phyloP scores from a whole-genome alignment of 2,888 invertebrate species.

The Orthosia gothica region DNA sequence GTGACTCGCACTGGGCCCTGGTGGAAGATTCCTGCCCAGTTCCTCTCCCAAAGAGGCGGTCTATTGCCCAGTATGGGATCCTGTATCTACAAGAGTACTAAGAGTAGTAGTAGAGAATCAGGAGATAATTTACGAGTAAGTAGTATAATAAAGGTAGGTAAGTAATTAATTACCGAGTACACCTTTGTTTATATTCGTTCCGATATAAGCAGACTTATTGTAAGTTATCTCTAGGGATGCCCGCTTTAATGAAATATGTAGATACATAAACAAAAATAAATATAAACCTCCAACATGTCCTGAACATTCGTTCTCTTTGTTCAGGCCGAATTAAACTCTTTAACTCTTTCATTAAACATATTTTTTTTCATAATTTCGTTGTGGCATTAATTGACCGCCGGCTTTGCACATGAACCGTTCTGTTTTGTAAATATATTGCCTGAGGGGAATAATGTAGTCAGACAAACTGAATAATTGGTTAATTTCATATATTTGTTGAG shows the following conservation, averaged over 20 bases:
- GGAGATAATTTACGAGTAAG: too few relatives aligned
- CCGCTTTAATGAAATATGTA: constrained; percentile 15
- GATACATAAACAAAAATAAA: constrained; percentile 5
- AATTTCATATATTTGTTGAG: constrained; percentile 1
- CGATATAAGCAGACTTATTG: background rate
- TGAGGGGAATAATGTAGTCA: constrained; percentile 37
- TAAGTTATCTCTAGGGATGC: background rate
- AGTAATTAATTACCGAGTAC: background rate
- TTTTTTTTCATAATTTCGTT: constrained; percentile 29
- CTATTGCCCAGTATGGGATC: too few relatives aligned
- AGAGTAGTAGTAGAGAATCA: too few relatives aligned
- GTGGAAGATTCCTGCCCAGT: too few relatives aligned
- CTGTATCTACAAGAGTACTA: too few relatives aligned
- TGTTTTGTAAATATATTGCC: constrained; percentile 50
- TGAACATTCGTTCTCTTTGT: constrained; percentile 32
- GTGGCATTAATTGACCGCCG: constrained; percentile 52
- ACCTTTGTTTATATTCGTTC: background rate
- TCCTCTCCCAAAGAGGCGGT: too few relatives aligned
- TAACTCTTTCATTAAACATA: too few relatives aligned
- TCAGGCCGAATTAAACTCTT: constrained; percentile 54
- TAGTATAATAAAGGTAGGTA: background rate
- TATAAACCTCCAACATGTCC: constrained; percentile 5
- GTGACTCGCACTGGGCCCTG: too few relatives aligned
- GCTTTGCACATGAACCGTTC: constrained; percentile 24
- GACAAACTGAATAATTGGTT: constrained; percentile 30